A percentile compares a stretch with the other conserved stretches of the same genome.
phyloP scores from a whole-genome alignment of 2,113 vertebrate genomes.

The Glaucidium brasilianum region DNA sequence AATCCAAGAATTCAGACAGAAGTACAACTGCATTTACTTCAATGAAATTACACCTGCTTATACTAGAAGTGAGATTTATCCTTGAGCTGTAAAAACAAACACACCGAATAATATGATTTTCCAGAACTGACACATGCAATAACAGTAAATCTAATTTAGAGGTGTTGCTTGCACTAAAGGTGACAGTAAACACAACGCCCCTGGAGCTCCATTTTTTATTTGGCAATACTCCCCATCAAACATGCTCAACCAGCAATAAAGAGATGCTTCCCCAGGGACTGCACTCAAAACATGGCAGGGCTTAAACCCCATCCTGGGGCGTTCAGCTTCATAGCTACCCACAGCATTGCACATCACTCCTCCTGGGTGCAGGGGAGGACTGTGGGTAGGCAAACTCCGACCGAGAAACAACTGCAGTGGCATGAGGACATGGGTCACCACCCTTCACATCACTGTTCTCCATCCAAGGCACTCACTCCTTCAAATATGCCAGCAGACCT shows the following conservation, averaged over 20 bases:
- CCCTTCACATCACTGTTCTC: background rate
- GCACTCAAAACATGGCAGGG: fast-evolving
- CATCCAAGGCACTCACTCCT: background rate
- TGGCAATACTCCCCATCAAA: background rate
- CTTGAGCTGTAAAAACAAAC: background rate
- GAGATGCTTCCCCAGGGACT: background rate
- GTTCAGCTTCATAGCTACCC: background rate
- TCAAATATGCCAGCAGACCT: background rate
- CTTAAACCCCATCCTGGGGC: background rate
- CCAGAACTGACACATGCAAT: background rate
- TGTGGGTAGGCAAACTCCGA: background rate
- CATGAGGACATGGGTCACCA: fast-evolving
- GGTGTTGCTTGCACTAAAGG: background rate
- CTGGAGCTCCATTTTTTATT: background rate
- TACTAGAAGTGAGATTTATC: background rate
- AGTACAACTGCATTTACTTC: background rate
- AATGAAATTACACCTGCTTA: background rate
- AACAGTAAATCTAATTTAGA: background rate
- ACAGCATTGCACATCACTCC: background rate
- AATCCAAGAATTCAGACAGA: background rate
- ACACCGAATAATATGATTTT: slow-evolving; percentile 18
- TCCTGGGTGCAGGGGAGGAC: background rate
- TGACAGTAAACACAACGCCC: background rate
- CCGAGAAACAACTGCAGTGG: background rate
- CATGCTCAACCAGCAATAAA: background rate